Evolutionary conservation across 2,797 vertebrate species (phyloP).

Genomic region (Manis javanica): DNA sequence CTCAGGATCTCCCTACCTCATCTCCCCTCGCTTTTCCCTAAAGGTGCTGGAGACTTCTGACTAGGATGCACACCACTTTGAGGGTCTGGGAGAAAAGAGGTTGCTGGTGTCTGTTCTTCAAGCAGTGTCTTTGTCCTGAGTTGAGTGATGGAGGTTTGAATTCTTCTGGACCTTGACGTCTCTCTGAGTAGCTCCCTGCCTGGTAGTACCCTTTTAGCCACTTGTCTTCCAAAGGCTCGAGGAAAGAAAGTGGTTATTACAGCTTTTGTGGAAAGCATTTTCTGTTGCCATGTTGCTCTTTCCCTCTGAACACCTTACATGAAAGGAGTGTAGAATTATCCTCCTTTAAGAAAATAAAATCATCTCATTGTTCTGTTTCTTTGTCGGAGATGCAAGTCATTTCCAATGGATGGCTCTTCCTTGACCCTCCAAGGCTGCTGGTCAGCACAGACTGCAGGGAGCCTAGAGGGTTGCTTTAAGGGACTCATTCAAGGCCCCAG

Average conservation of each 20-base stretch:
- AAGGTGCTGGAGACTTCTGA: not conserved
- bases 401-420: not conserved
- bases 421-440: not conserved
- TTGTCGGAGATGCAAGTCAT: not conserved
- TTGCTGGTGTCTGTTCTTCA: not conserved
- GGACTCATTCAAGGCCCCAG: slow-evolving; percentile 48
- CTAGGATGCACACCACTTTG: not conserved
- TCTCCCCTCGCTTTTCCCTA: not conserved
- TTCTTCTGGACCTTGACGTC: not conserved
- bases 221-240: not conserved
- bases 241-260: not conserved
- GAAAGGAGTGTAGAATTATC: not conserved
- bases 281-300: slow-evolving; percentile 48
- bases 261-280: not conserved
- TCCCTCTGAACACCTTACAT: not conserved
- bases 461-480: not conserved
- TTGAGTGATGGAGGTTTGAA: not conserved
- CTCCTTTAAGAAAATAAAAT: not conserved
- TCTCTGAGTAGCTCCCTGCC: not conserved
- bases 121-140: not conserved
- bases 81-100: not conserved
- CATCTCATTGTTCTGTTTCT: slow-evolving; percentile 11
- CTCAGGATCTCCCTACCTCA: not conserved
- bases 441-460: not conserved
- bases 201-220: not conserved